These are phyloP conservation scores for Antechinus stuartii DNA, from an alignment of 2,113 vertebrate species.

Conservation along the genomic window DNA sequence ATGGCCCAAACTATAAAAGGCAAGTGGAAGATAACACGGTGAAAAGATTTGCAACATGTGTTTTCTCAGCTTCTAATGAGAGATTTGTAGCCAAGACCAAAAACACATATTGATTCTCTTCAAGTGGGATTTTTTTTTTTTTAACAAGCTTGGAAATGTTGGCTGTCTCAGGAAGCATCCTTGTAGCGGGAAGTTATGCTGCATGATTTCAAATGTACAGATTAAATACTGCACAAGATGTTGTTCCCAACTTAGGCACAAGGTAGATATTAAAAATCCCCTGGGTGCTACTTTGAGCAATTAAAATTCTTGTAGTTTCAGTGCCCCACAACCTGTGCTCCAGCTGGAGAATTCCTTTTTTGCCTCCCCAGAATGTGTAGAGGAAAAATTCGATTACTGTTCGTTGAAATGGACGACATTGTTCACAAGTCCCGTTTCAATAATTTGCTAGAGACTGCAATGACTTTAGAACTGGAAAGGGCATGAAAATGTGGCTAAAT, in stretches of 20 bases:
- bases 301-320: constrained; percentile 40
- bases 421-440: constrained; percentile 67
- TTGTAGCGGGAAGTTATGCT: not conserved
- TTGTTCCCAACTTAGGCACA: not conserved
- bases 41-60: not conserved
- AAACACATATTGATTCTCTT: not conserved
- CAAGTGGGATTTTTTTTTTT: constrained; percentile 40
- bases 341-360: constrained; percentile 37
- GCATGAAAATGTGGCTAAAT: constrained; percentile 45
- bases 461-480: constrained; percentile 71
- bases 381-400: constrained; percentile 68
- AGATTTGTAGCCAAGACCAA: constrained; percentile 30
- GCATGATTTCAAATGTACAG: constrained; percentile 20
- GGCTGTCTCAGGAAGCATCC: constrained; percentile 19
- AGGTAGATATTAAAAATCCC: constrained; percentile 29
- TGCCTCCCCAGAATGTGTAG: not conserved
- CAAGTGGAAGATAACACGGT: constrained; percentile 11
- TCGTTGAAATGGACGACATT: constrained; percentile 59
- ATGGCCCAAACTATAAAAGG: constrained; percentile 48
- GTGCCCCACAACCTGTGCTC: not conserved
- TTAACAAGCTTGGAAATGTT: not conserved
- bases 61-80: constrained; percentile 40
- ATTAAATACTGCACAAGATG: constrained; percentile 32
- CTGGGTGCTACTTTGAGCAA: constrained; percentile 14
- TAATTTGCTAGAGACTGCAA: constrained; percentile 60